These are phyloP conservation scores for Acrobasis repandana DNA, from an alignment of 2,888 invertebrate species.

Conservation along the genomic window DNA sequence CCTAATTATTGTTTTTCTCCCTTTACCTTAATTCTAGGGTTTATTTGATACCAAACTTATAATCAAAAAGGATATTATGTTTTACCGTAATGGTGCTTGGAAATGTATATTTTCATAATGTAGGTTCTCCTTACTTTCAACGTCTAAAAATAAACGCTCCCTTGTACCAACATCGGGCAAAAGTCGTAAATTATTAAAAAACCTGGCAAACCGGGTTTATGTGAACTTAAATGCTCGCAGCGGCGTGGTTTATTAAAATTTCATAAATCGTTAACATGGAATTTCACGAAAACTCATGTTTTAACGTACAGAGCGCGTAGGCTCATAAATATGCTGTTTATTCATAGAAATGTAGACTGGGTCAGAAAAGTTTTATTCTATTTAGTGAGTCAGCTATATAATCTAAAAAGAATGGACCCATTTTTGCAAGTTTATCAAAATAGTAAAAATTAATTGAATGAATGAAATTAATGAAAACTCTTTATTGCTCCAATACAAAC, in stretches of 20 bases:
- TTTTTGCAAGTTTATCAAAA: too few species aligned
- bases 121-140: slow-evolving; percentile 5
- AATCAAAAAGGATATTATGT: neutral
- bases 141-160: slow-evolving; percentile 16
- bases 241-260: slow-evolving; percentile 38
- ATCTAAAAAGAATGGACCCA: too few species aligned
- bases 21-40: too few species aligned
- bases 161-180: slow-evolving; percentile 13
- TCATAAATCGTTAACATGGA: slow-evolving; percentile 38
- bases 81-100: neutral
- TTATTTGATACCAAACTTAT: neutral
- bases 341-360: too few species aligned
- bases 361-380: too few species aligned
- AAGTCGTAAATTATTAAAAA: slow-evolving; percentile 40
- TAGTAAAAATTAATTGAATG: too few species aligned
- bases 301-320: slow-evolving; percentile 11
- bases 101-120: slow-evolving; percentile 11
- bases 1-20: too few species aligned
- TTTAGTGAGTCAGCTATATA: too few species aligned
- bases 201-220: slow-evolving; percentile 33
- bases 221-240: slow-evolving; percentile 34
- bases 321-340: slow-evolving; percentile 3
- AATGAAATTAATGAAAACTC: too few species aligned
- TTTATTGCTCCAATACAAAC: too few species aligned
- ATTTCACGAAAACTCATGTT: slow-evolving; percentile 25